Evolutionary conservation across 1,140 invertebrate genomes (phyloP).

Genomic region (Polypedilum vanderplanki): DNA sequence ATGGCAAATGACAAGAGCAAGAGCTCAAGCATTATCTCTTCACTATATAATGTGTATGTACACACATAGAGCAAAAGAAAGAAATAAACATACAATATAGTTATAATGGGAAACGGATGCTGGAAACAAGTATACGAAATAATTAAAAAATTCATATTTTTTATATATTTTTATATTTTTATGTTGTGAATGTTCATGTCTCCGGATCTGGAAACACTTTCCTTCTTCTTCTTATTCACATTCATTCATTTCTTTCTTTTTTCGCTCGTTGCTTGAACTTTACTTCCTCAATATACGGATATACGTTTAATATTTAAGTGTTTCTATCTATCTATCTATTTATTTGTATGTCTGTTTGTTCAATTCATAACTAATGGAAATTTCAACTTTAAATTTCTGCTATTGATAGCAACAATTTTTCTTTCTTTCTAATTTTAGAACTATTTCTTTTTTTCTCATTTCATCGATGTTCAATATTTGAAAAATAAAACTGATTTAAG

Average conservation of each 20-base stretch:
- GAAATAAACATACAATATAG: neutral
- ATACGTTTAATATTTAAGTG: neutral
- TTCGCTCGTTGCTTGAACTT: neutral
- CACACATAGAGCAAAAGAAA: no score
- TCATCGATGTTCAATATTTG: slow-evolving; percentile 7
- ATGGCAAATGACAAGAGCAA: neutral
- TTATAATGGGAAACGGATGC: slow-evolving; percentile 25
- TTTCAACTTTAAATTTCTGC: neutral
- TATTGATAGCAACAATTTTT: neutral
- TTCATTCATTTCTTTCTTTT: neutral
- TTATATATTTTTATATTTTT: neutral
- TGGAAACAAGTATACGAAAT: slow-evolving; percentile 24
- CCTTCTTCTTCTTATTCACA: neutral
- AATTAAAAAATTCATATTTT: slow-evolving; percentile 27
- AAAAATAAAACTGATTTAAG: neutral
- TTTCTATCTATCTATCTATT: no score
- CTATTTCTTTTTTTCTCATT: neutral
- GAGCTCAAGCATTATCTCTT: neutral
- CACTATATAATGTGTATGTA: neutral
- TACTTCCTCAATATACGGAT: slow-evolving; percentile 11
- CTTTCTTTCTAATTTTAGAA: slow-evolving; percentile 10
- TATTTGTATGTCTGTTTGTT: no score
- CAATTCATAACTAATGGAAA: neutral
- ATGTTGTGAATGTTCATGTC: slow-evolving; percentile 2
- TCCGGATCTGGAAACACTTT: slow-evolving; percentile 16